Percentiles rank a stretch among this genome's conserved stretches.
Conservation (phyloP, 2,113 vertebrate genomes). For the Trematomus loennbergii region DNA sequence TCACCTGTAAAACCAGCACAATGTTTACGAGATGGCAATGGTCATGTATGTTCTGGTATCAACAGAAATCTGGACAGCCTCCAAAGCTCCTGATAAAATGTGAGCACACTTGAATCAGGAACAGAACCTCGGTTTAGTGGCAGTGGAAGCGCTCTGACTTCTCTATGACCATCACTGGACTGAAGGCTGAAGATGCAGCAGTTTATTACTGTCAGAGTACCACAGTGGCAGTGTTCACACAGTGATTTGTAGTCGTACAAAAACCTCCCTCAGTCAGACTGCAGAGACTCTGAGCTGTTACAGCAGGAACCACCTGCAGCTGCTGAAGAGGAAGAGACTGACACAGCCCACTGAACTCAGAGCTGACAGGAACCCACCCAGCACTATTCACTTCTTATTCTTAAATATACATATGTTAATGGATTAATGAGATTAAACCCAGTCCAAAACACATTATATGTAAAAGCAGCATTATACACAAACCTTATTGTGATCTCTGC, state of each 20-base stretch:
- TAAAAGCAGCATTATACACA: no score
- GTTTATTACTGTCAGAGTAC: constrained; percentile 56
- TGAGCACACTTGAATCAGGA: neutral
- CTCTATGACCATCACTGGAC: constrained; percentile 39
- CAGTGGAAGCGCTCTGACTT: constrained; percentile 41
- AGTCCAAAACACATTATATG: no score
- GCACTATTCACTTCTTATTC: neutral
- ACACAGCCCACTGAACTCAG: constrained; percentile 1
- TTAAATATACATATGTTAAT: no score
- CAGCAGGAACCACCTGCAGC: constrained; percentile 19
- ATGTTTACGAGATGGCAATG: no score
- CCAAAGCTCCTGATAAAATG: constrained; percentile 51
- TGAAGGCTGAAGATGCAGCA: constrained; percentile 21
- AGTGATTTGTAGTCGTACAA: constrained; percentile 63
- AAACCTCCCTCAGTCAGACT: constrained; percentile 64
- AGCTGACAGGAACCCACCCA: constrained; percentile 1
- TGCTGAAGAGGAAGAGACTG: constrained; percentile 11
- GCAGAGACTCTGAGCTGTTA: constrained; percentile 28
- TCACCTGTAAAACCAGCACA: no score
- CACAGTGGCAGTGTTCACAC: no score
- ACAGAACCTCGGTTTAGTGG: constrained; percentile 57
- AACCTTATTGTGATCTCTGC: no score
- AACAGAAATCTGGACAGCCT: constrained; percentile 64
- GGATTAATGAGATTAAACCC: no score
- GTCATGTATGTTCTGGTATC: no score